Evolutionary conservation across 2,888 invertebrate species (phyloP).

Genomic region (Ernsta delagoae): DNA sequence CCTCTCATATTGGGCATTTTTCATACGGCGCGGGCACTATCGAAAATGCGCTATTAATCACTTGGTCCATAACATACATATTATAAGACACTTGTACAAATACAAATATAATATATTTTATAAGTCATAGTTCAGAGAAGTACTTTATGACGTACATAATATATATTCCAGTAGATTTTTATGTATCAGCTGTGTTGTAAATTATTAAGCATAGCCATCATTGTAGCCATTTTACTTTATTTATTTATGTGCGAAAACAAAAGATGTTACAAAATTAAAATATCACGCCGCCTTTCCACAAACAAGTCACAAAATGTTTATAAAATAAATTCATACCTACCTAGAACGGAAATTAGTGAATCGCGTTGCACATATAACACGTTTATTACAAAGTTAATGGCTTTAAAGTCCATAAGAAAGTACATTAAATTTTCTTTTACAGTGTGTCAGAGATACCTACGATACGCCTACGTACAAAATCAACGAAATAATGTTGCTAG

Average conservation of each 20-base stretch:
- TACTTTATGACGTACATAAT: too few relatives aligned
- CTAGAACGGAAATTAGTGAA: constrained; percentile 64
- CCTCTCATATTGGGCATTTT: too few relatives aligned
- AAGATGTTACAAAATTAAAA: constrained; percentile 46
- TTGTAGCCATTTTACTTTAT: not conserved
- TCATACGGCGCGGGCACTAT: too few relatives aligned
- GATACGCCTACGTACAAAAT: constrained; percentile 43
- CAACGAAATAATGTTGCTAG: constrained; percentile 1
- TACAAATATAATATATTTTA: too few relatives aligned
- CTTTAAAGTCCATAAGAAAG: constrained; percentile 46
- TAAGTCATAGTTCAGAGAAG: too few relatives aligned
- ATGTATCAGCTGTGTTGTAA: not conserved
- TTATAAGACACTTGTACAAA: too few relatives aligned
- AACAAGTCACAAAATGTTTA: not conserved
- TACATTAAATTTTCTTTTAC: constrained; percentile 56
- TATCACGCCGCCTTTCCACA: constrained; percentile 1
- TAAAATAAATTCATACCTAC: constrained; percentile 23
- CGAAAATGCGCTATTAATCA: too few relatives aligned
- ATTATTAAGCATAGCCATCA: constrained; percentile 21
- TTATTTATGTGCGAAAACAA: constrained; percentile 8
- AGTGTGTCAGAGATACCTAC: constrained; percentile 52
- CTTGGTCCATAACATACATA: too few relatives aligned
- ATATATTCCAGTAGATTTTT: not conserved
- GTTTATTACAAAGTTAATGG: constrained; percentile 58
- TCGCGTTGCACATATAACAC: constrained; percentile 51